These are phyloP conservation scores for Tychaedon coryphoeus DNA, from an alignment of 2,113 vertebrate species.

Conservation along the genomic window DNA sequence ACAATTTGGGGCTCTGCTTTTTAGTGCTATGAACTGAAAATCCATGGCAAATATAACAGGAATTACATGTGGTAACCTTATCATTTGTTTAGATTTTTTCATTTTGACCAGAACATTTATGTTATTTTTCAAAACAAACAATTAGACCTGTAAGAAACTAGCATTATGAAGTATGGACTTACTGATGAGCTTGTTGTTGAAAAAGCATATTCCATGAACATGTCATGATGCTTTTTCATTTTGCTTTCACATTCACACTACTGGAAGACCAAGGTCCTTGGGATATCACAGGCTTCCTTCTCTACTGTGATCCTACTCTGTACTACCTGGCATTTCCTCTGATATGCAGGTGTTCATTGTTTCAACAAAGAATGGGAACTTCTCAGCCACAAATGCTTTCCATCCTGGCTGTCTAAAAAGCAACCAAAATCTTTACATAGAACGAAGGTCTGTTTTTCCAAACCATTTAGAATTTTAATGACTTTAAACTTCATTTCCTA, in stretches of 20 bases:
- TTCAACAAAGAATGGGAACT: not conserved
- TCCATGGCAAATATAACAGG: not conserved
- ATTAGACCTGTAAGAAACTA: not conserved
- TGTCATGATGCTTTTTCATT: not conserved
- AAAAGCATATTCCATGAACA: not conserved
- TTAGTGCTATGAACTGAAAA: not conserved
- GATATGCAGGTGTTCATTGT: rapidly evolving
- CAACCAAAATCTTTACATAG: not conserved
- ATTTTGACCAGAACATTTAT: not conserved
- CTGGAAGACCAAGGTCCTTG: not conserved
- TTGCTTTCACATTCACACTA: not conserved
- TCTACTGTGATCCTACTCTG: not conserved
- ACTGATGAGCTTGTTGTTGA: not conserved
- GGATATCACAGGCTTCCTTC: not conserved
- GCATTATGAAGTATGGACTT: not conserved
- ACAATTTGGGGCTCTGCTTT: not conserved
- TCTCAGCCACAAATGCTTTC: not conserved
- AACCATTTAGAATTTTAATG: not conserved
- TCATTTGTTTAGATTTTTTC: not conserved
- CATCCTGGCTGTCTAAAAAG: not conserved
- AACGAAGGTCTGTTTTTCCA: not conserved
- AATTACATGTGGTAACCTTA: not conserved
- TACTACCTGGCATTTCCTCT: not conserved
- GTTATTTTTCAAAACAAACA: not conserved
- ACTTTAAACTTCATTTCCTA: not conserved